Evolutionary conservation across 2,888 invertebrate genomes (phyloP), one percentile per base, ranked within the genome.

Genomic region (Xestia sexstrigata): DNA sequence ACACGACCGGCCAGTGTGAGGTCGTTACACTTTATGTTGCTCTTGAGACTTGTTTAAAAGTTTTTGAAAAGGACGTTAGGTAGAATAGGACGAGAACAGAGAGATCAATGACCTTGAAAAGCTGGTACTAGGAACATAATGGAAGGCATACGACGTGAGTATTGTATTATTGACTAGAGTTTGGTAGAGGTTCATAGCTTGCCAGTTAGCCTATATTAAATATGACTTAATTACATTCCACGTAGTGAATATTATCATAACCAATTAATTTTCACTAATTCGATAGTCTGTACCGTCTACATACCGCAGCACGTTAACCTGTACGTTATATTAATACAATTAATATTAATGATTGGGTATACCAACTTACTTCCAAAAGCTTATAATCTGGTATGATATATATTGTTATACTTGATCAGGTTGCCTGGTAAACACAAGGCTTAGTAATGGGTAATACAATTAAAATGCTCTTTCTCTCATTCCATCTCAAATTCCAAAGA

Each of bases 61-160:
- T 84, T 70, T 62, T 47, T 55, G 13, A 79, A 60, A 60, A 58
- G 83, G 23, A 49, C 42, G n/a, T 8, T 71, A 45, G 15, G 45
- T 26, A 15, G 30, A 7, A 79, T 35, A 7, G n/a, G 15, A 52
- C 45, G 5, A 0, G 8, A 55, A 8, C 1, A 39, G 5, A 52
- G 11, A 3, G 35, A 30, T 45, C 17, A 23, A 66, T 6, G 49
- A 49, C n/a, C 35, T 49, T 15, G 5, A 75, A 35, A 45, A 52
- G 17, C 13, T 58, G 26, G 15, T 20, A 5, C 8, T 17, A 26
- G 17, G 47, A 26, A 35, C 39, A 3, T 58, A 26, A 26, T 52
- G 8, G 6, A 45, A 80, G 1, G 11, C 17, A 42, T 23, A 26
- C 11, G 23, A 7, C 15, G n/a, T 2, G 17, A 1, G 26, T 58